A percentile compares a stretch with the other conserved stretches of the same genome.
phyloP scores from a whole-genome alignment of 30 jellyfish, hydroid and myxozoan genomes.

The Aurelia sp. region DNA sequence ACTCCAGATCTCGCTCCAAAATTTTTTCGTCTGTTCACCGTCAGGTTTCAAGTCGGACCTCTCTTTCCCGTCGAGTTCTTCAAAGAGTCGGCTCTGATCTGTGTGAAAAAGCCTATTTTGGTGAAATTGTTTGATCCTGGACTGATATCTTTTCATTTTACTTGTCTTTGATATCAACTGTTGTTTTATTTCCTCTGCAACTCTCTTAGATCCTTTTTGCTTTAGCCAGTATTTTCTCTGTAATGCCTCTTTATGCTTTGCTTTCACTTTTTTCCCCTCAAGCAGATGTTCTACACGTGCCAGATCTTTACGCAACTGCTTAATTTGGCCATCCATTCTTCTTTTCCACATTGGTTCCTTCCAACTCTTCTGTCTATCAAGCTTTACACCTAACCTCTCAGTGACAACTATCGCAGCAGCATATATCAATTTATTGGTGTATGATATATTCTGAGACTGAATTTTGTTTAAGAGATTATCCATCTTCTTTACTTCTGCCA shows the following conservation, averaged over 20 bases:
- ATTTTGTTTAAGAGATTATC: constrained; percentile 15
- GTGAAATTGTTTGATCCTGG: background rate
- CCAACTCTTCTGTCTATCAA: background rate
- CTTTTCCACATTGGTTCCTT: constrained; percentile 3
- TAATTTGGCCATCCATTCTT: background rate
- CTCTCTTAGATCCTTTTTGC: constrained; percentile 21
- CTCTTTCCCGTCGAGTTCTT: constrained; percentile 9
- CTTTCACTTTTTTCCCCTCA: too few relatives aligned
- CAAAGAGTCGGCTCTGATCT: constrained; percentile 26
- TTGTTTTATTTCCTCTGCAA: constrained; percentile 9
- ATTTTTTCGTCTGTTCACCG: background rate
- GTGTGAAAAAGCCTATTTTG: background rate
- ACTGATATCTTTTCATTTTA: background rate
- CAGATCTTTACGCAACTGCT: too few relatives aligned
- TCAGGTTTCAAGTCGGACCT: constrained; percentile 18
- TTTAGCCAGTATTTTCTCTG: constrained; percentile 5
- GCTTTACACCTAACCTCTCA: constrained; percentile 12
- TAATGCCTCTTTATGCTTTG: too few relatives aligned
- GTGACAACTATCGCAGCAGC: constrained; percentile 32
- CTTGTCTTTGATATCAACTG: constrained; percentile 3
- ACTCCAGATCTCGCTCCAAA: constrained; percentile 45
- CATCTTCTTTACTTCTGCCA: constrained; percentile 36
- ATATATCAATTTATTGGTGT: constrained; percentile 1
- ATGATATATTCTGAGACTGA: constrained; percentile 18
- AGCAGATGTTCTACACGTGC: too few relatives aligned